Evolutionary conservation across 2,888 invertebrate genomes (phyloP), one percentile per base, ranked within the genome.

Genomic region (Pachliopta kotzebuea): DNA sequence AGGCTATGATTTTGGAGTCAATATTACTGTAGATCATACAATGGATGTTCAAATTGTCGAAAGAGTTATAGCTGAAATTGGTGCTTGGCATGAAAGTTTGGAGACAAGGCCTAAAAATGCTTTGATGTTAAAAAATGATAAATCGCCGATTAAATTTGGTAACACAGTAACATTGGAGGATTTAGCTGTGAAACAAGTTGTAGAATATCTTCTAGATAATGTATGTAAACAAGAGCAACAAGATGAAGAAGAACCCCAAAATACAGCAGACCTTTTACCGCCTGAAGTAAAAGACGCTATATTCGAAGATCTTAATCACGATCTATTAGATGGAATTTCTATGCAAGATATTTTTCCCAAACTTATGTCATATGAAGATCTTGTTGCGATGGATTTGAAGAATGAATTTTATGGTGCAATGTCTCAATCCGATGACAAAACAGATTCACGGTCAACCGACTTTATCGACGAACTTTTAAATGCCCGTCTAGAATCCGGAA

Each of bases 271-370:
- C 81, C 85, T 97, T 14, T 84, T 97, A 60, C 96, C 96, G n/a
- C 96, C 96, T 0, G 97, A 97, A 88, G 93, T 96, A 4, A 96
- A 96, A 77, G 96, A 97, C 79, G 96, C 96, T 14, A 96, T 97
- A 78, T 96, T 96, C 74, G 96, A 96, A 88, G 97, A 97, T 78
- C 85, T 97, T 29, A 96, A 96, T 29, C 96, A 96, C 74, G 96
- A 96, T 78, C 88, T 96, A 62, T 85, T 96, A 29, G 96, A 97
- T 79, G 96, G 96, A 14, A 96, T 96, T 76, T 96, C 96, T 2
- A 96, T 96, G 94, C 95, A 96, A 84, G 96, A 97, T 76, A 96
- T 96, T 73, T 96, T 96, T 73, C 95, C 95, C 20, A 94, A 94
- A 77, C 81, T 93, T 65, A 93, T 94, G 92, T 94, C 93, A 57